A percentile compares a stretch with the other conserved stretches of the same genome.
Conservation (phyloP, 1,140 invertebrate genomes). For the Cepaea nemoralis region DNA sequence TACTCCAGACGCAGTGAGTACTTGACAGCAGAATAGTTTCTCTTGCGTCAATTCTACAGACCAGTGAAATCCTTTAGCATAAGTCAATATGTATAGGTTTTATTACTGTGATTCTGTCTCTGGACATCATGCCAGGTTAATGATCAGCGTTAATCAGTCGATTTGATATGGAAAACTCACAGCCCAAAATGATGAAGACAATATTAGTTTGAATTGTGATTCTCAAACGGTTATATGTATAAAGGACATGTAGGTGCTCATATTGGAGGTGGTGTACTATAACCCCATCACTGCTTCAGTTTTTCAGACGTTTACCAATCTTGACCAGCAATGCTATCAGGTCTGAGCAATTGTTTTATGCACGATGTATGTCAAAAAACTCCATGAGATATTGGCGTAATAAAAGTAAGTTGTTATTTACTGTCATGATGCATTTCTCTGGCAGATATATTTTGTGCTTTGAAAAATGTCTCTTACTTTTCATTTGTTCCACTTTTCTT, state of each 20-base stretch:
- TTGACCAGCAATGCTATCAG: constrained; percentile 21
- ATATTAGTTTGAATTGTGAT: too few relatives aligned
- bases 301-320: constrained; percentile 31
- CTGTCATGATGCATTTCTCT: too few relatives aligned
- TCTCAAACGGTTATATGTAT: too few relatives aligned
- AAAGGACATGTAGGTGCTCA: too few relatives aligned
- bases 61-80: neutral
- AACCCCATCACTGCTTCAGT: constrained; percentile 16
- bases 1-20: constrained; percentile 26
- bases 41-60: neutral
- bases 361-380: constrained; percentile 38
- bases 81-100: neutral
- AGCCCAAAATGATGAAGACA: too few relatives aligned
- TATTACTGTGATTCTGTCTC: too few relatives aligned
- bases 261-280: neutral
- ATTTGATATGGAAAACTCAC: too few relatives aligned
- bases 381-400: constrained; percentile 31
- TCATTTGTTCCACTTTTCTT: too few relatives aligned
- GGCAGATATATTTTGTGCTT: too few relatives aligned
- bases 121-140: too few relatives aligned
- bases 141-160: too few relatives aligned
- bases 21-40: neutral
- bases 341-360: constrained; percentile 34
- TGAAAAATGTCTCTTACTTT: too few relatives aligned
- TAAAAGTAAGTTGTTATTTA: constrained; percentile 32